Conservation (phyloP, 2,113 vertebrate species). For the Antigone vipio region DNA sequence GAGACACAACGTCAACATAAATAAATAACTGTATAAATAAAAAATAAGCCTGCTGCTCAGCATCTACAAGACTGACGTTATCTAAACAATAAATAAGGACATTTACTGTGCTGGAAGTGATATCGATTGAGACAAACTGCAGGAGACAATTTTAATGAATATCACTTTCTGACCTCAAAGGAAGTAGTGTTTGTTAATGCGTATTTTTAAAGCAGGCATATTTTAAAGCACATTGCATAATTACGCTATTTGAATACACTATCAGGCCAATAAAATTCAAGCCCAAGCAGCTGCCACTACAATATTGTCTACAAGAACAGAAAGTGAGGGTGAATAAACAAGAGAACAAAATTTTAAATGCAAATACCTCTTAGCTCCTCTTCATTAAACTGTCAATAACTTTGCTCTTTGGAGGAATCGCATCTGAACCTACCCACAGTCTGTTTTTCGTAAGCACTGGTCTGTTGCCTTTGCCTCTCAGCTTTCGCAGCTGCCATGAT, state of each 20-base stretch:
- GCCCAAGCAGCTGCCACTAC: not conserved
- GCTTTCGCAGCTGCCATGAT: not conserved
- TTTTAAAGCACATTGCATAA: not conserved
- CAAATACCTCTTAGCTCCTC: conserved; percentile 31
- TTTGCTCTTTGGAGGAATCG: not conserved
- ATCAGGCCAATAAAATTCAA: not conserved
- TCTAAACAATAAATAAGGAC: conserved; percentile 46
- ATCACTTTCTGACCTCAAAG: conserved; percentile 6
- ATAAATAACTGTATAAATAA: conserved; percentile 69
- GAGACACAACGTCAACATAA: conserved; percentile 48
- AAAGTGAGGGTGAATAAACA: not conserved
- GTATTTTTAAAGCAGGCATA: not conserved
- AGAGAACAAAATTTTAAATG: not conserved
- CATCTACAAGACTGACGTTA: not conserved
- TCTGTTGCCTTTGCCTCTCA: not conserved
- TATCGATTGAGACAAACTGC: not conserved
- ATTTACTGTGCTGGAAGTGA: not conserved
- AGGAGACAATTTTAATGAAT: conserved; percentile 11
- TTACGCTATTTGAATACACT: not conserved
- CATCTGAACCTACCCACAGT: not conserved
- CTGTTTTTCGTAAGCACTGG: not conserved
- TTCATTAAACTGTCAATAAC: not conserved
- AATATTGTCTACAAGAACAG: not conserved
- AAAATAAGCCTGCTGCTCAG: conserved; percentile 40
- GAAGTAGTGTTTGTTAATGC: not conserved